Evolutionary conservation across 2,113 vertebrate species (phyloP), one percentile per base, ranked within the genome.

Genomic region (Peromyscus polionotus): DNA sequence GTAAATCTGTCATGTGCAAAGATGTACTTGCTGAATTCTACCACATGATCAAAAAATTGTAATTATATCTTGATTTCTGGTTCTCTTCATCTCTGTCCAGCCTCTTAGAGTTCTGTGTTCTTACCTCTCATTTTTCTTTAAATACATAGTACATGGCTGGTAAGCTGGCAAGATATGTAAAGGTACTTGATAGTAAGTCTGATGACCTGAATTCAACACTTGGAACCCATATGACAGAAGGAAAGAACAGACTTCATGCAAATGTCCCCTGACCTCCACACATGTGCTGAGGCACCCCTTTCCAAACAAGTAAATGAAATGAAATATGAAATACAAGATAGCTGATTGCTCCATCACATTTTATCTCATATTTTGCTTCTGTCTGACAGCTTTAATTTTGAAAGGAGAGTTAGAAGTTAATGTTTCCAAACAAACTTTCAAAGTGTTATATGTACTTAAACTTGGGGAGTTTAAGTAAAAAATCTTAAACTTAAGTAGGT

Each of bases 301-400:
- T 20, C 54, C 20, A 57, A 36, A 81, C 11, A 54, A 57, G 22
- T 81, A 79, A 19, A 54, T 79, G 42, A 26, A 76, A 28, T 48
- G 51, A 81, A 81, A 20, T 19, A n/a, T 33, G 10, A 22, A 81
- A n/a, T 57, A 22, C 5, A 79, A 59, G 67, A 12, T 51, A 51
- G 48, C 51, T 39, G 4, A 72, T 73, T 2, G 42, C 3, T 75
- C 33, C 36, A 67, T 79, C 24, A 72, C 1, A 42, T n/a, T 70
- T 77, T 2, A 45, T 65, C 91, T 94, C n/a, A 87, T 33, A 45
- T 48, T 94, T 83, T 83, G 39, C 10, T 93, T 93, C 61, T 77
- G 7, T 39, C 33, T 81, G 33, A 12, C 4, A 81, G 51, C 10
- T 59, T 59, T 81, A 59, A 59, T 81, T 81, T 54, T 59, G 36